These are phyloP conservation scores for Leucania comma DNA, from an alignment of 2,888 invertebrate species.

Conservation along the genomic window DNA sequence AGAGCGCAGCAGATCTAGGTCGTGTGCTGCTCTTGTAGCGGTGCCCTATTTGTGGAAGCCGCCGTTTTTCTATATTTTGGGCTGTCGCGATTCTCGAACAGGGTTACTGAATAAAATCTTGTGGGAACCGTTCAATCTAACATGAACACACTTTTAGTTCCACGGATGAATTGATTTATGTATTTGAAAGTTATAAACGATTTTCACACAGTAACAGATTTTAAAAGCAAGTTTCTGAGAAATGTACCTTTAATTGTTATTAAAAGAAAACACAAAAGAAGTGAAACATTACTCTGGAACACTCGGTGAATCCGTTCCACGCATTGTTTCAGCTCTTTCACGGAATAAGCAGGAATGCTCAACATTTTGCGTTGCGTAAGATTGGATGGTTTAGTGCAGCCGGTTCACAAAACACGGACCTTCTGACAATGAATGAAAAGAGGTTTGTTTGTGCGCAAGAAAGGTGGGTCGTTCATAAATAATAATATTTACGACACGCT, in stretches of 20 bases:
- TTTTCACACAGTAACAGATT: background rate
- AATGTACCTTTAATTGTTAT: no score
- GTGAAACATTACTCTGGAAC: constrained; percentile 8
- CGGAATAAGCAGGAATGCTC: background rate
- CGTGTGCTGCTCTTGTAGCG: constrained; percentile 31
- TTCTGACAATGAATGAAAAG: constrained; percentile 45
- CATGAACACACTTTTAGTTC: background rate
- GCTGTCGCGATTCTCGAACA: background rate
- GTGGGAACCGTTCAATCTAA: background rate
- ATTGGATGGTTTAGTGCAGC: constrained; percentile 11
- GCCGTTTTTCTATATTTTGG: constrained; percentile 17
- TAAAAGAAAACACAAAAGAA: constrained; percentile 21
- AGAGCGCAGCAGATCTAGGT: constrained; percentile 20
- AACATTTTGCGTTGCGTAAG: constrained; percentile 20
- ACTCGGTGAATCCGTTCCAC: constrained; percentile 1
- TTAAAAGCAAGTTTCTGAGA: constrained; percentile 1
- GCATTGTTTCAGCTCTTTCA: constrained; percentile 17
- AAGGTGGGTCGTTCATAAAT: constrained; percentile 45
- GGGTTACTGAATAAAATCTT: constrained; percentile 1
- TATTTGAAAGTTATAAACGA: background rate
- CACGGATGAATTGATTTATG: background rate
- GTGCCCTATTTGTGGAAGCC: constrained; percentile 35
- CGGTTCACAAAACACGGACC: constrained; percentile 14
- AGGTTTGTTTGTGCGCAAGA: constrained; percentile 37
- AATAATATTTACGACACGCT: constrained; percentile 48